Percentiles rank a stretch among this genome's conserved stretches.
These are phyloP conservation scores for Euplagia quadripunctaria DNA, from an alignment of 2,888 invertebrate species.

Conservation along the genomic window DNA sequence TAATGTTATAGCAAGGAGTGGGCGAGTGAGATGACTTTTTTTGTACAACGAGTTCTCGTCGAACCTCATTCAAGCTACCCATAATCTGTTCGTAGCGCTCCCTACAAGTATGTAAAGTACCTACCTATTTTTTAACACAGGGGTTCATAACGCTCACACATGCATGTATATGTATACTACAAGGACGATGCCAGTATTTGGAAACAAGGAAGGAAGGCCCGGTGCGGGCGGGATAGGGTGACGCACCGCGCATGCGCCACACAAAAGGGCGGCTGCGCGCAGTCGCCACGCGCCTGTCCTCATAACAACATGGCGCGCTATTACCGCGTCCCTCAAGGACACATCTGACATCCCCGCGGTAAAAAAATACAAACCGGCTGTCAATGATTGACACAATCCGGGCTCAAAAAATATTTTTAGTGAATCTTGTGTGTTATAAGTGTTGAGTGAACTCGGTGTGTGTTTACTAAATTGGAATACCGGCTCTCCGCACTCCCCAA, in stretches of 20 bases:
- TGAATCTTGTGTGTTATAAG: slow-evolving; percentile 53
- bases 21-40: too few species aligned
- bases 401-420: slow-evolving; percentile 45
- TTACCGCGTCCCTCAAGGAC: slow-evolving; percentile 77
- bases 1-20: too few species aligned
- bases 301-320: slow-evolving; percentile 78
- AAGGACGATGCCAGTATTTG: slow-evolving; percentile 44
- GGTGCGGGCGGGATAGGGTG: slow-evolving; percentile 70
- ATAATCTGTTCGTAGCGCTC: background rate
- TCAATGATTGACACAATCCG: slow-evolving; percentile 47
- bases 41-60: background rate
- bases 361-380: slow-evolving; percentile 62
- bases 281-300: slow-evolving; percentile 85
- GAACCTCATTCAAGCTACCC: background rate
- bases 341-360: slow-evolving; percentile 76
- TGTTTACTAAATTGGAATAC: slow-evolving; percentile 71
- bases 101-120: background rate
- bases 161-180: background rate
- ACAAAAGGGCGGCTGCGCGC: slow-evolving; percentile 77
- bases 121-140: background rate
- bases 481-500: slow-evolving; percentile 61
- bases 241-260: slow-evolving; percentile 78
- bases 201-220: slow-evolving; percentile 57
- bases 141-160: slow-evolving; percentile 1
- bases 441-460: slow-evolving; percentile 66